A percentile compares a stretch with the other conserved stretches of the same genome.
Evolutionary conservation across 2,888 invertebrate genomes (phyloP).

Genomic region (Tromatobia lineatoria): DNA sequence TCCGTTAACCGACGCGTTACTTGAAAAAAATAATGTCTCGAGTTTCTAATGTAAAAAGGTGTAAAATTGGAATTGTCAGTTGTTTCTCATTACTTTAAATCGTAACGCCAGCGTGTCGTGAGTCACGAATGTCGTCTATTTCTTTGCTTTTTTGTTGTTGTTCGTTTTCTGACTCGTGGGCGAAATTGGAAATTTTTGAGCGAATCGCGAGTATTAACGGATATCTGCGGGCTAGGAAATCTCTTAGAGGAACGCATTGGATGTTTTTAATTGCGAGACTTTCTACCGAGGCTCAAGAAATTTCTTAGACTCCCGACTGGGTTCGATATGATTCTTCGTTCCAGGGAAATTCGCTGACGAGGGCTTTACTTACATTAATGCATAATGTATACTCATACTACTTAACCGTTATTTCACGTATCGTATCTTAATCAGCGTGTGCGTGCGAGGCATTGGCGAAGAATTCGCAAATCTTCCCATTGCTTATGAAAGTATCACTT

Average conservation of each 20-base stretch:
- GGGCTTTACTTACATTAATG: conserved; percentile 63
- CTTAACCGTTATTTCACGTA: conserved; percentile 62
- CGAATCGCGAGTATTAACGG: conserved; percentile 15
- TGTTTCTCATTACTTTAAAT: conserved; percentile 29
- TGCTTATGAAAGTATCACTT: conserved; percentile 71
- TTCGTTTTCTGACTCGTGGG: conserved; percentile 11
- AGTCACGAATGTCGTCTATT: conserved; percentile 17
- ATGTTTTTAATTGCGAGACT: not conserved
- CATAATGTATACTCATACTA: conserved; percentile 64
- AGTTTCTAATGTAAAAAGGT: conserved; percentile 70
- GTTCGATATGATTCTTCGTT: conserved; percentile 68
- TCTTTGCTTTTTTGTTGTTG: conserved; percentile 18
- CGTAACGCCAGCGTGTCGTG: conserved; percentile 47
- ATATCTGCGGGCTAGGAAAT: conserved; percentile 34
- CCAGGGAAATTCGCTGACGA: conserved; percentile 42
- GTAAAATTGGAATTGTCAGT: conserved; percentile 69
- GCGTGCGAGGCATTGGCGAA: conserved; percentile 64
- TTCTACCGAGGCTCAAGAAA: conserved; percentile 13
- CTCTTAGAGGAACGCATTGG: conserved; percentile 4
- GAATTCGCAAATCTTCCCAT: conserved; percentile 49
- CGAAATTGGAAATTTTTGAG: conserved; percentile 20
- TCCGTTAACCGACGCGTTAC: conserved; percentile 60
- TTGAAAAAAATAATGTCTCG: conserved; percentile 70
- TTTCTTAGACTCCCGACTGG: conserved; percentile 52
- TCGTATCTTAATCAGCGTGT: conserved; percentile 66